These are phyloP conservation scores for Urosaurus nigricauda DNA, from an alignment of 2,797 vertebrate genomes.

Conservation along the genomic window DNA sequence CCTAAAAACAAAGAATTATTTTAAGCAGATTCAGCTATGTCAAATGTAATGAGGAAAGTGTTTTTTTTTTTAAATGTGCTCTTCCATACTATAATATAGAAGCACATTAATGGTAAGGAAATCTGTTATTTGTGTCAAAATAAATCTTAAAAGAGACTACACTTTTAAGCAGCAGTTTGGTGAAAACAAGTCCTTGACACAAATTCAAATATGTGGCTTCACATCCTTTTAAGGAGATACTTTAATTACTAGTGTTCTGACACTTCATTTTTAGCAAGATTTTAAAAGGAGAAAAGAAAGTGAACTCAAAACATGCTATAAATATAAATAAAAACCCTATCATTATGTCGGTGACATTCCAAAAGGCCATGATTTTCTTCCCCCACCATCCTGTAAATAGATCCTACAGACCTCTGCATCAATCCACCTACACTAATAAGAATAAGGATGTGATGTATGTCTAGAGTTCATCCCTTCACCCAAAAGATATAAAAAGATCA, in stretches of 20 bases:
- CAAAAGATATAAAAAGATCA: conserved; percentile 47
- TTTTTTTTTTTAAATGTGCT: not conserved
- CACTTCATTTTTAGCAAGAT: conserved; percentile 35
- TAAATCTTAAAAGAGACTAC: conserved; percentile 38
- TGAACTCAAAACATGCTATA: conserved; percentile 13
- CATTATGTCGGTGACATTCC: conserved; percentile 40
- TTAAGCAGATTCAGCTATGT: not conserved
- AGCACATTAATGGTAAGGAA: conserved; percentile 31
- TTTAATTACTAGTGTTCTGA: conserved; percentile 21
- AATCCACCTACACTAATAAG: conserved; percentile 42
- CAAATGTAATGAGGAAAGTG: not conserved
- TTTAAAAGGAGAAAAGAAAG: conserved; percentile 30
- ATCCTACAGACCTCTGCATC: conserved; percentile 25
- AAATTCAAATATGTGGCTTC: conserved; percentile 22
- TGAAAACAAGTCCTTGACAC: conserved; percentile 42
- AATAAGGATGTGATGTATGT: conserved; percentile 52
- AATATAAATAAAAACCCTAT: conserved; percentile 44
- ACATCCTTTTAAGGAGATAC: conserved; percentile 21
- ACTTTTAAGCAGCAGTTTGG: conserved; percentile 24
- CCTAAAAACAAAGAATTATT: not conserved
- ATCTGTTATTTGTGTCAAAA: conserved; percentile 46
- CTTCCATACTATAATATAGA: conserved; percentile 32
- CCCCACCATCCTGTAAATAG: conserved; percentile 22
- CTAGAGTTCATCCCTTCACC: conserved; percentile 32
- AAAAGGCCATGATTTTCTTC: conserved; percentile 37